These are phyloP conservation scores for Catharus ustulatus DNA, from an alignment of 2,797 vertebrate species.

Conservation along the genomic window DNA sequence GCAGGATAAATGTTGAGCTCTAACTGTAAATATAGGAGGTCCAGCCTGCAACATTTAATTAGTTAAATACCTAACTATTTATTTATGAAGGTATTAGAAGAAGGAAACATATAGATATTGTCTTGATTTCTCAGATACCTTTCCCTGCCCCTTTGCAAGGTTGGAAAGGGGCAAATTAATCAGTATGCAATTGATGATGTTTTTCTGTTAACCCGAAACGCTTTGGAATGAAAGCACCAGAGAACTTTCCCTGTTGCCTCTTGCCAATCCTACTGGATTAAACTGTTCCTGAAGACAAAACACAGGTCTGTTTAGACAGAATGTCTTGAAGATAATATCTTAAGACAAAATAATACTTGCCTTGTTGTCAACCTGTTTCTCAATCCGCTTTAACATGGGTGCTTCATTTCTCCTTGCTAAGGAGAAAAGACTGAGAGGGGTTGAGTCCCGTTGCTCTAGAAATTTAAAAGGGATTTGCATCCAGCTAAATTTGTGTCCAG, in stretches of 20 bases:
- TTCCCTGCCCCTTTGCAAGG: not conserved
- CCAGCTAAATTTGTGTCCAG: not conserved
- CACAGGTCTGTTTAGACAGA: not conserved
- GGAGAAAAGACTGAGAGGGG: not conserved
- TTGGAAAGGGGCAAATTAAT: not conserved
- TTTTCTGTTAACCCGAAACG: not conserved
- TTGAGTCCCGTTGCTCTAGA: not conserved
- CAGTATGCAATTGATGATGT: not conserved
- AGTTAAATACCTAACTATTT: not conserved
- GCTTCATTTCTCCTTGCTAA: not conserved
- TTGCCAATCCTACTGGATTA: not conserved
- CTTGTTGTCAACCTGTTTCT: not conserved
- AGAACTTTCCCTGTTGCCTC: not conserved
- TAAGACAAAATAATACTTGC: not conserved
- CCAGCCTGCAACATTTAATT: not conserved
- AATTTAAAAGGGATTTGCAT: not conserved
- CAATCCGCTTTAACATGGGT: not conserved
- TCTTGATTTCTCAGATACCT: not conserved
- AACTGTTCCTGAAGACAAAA: not conserved
- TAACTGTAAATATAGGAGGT: not conserved
- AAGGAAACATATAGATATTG: not conserved
- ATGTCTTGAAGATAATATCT: not conserved
- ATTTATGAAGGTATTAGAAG: not conserved
- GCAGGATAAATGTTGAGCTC: not conserved
- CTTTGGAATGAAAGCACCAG: not conserved